Percentiles rank a stretch among this genome's conserved stretches.
phyloP scores from a whole-genome alignment of 2,797 vertebrate species.

The Kryptolebias ocellatus region DNA sequence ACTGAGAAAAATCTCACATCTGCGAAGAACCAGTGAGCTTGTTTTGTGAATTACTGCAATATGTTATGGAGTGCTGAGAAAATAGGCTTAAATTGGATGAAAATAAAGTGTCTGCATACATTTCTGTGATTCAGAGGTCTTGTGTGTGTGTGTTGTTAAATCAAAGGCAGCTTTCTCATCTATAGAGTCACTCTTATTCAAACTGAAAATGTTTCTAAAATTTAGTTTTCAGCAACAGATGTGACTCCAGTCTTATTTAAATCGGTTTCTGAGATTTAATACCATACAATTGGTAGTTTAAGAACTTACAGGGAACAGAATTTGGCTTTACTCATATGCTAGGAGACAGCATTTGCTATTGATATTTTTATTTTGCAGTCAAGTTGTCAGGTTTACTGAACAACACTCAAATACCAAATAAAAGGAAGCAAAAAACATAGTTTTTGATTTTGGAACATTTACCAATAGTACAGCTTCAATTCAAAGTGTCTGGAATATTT shows the following conservation, averaged over 20 bases:
- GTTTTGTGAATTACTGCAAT: constrained; percentile 17
- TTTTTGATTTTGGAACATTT: neutral
- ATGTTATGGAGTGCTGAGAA: constrained; percentile 3
- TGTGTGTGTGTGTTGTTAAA: neutral
- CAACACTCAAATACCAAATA: neutral
- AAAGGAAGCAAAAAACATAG: neutral
- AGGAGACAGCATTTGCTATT: neutral
- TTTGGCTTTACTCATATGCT: no score
- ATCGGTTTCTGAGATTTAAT: no score
- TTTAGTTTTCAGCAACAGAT: no score
- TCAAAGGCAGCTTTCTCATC: no score
- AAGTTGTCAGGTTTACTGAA: neutral
- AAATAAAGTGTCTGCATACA: constrained; percentile 16
- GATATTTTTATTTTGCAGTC: neutral
- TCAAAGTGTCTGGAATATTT: neutral
- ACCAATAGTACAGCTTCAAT: neutral
- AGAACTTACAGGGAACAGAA: no score
- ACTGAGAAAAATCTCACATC: neutral
- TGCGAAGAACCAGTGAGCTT: constrained; percentile 8
- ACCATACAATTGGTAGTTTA: no score
- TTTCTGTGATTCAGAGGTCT: constrained; percentile 7
- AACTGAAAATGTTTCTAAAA: no score
- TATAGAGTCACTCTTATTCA: no score
- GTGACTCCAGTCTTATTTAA: no score
- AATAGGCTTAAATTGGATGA: constrained; percentile 31